Evolutionary conservation across 2,888 invertebrate species (phyloP).

Genomic region (Homarus gammarus): DNA sequence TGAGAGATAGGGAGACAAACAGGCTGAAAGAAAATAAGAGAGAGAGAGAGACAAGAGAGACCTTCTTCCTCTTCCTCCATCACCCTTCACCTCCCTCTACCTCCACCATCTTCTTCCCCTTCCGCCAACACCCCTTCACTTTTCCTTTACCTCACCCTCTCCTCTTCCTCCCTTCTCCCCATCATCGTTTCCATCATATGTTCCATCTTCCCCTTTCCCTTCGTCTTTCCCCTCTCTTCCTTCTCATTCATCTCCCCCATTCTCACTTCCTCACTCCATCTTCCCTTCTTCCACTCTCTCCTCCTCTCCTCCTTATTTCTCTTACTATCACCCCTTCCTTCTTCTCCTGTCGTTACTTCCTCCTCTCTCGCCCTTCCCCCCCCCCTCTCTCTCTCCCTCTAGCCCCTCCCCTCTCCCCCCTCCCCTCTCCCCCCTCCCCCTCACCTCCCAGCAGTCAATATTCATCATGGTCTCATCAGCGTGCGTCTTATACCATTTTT

Average conservation of each 20-base stretch:
- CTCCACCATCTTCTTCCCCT: background rate
- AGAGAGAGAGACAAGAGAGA: background rate
- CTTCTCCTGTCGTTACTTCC: background rate
- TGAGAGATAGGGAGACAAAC: background rate
- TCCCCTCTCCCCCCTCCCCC: background rate
- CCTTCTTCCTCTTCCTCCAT: background rate
- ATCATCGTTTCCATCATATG: background rate
- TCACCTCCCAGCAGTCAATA: constrained; percentile 31
- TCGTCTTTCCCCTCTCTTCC: background rate
- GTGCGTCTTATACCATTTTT: constrained; percentile 39
- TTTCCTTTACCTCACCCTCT: background rate
- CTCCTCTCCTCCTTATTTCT: background rate
- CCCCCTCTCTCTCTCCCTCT: background rate
- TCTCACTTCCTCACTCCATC: background rate
- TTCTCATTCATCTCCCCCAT: background rate
- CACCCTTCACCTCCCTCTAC: background rate
- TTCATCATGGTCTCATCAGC: constrained; percentile 52
- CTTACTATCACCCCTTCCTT: background rate
- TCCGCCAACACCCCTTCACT: background rate
- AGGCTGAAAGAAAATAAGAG: background rate
- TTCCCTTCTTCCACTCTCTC: background rate
- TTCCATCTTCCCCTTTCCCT: background rate
- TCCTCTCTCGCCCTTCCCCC: background rate
- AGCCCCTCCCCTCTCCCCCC: background rate
- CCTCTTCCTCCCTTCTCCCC: background rate